A percentile compares a stretch with the other conserved stretches of the same genome.
phyloP scores from a whole-genome alignment of 1,140 invertebrate species.

The Polypedilum pembai region DNA sequence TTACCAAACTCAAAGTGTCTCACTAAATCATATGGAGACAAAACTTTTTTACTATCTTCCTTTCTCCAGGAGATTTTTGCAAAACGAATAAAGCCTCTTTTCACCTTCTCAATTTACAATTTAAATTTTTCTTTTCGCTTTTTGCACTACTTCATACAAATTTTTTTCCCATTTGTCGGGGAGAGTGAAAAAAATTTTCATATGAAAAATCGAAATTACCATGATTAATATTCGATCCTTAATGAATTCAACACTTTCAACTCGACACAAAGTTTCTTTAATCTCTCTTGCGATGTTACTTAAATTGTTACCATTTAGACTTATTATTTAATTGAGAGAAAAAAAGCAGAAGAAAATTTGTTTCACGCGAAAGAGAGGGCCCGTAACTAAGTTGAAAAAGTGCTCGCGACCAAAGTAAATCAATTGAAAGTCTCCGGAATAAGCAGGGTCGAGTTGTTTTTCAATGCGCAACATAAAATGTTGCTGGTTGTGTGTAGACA shows the following conservation, averaged over 20 bases:
- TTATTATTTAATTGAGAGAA: conserved; percentile 19
- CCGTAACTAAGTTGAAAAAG: not conserved
- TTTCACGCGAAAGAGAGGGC: conserved; percentile 10
- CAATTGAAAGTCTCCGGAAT: not conserved
- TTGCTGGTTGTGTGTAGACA: not conserved
- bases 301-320: conserved; percentile 18
- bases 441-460: not conserved
- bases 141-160: too few relatives aligned
- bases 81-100: not conserved
- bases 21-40: not conserved
- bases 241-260: not conserved
- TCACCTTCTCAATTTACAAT: conserved; percentile 18
- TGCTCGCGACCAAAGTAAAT: not conserved
- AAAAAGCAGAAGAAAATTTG: conserved; percentile 6
- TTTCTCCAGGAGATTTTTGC: not conserved
- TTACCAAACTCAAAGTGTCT: too few relatives aligned
- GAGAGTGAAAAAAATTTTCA: too few relatives aligned
- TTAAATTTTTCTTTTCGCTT: not conserved
- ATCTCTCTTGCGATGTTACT: not conserved
- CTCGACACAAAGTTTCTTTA: not conserved
- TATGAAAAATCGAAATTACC: not conserved
- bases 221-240: not conserved
- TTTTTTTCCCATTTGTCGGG: too few relatives aligned
- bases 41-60: not conserved
- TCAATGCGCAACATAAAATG: conserved; percentile 9